Evolutionary conservation across 2,113 vertebrate species (phyloP), one percentile per base, ranked within the genome.

Genomic region (Neofelis nebulosa): DNA sequence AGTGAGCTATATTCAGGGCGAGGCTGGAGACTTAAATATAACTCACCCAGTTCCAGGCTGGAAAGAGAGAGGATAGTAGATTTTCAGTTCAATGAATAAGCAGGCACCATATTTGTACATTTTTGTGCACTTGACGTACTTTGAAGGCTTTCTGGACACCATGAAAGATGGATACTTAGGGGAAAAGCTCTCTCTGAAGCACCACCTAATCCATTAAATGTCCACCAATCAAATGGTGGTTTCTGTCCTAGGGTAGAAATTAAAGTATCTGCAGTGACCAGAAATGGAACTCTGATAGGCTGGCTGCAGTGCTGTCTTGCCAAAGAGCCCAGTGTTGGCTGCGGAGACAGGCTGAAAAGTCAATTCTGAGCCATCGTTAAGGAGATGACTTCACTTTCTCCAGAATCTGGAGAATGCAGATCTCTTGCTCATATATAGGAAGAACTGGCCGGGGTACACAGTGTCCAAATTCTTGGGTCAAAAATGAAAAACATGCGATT

Each of bases 181-280:
- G 29, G 12, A 65, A 69, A 89, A 33, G 0, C 78, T 57, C 3
- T 74, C 89, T 69, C 36, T 69, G 74, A 97, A 84, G 36, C 41
- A 79, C 15, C 50, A 79, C 15, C 5, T 36, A 82, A 45, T 68
- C 19, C 19, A 89, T 76, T 88, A 94, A 95, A 69, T 92, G n/a
- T 25, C 65, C 50, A 69, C 18, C 63, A 80, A 38, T 84, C 15
- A 71, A 91, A 55, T 79, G 78, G 23, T 85, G 10, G 41, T 45
- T 84, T 95, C 91, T 96, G 55, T 91, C 63, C 31, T 87, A 57
- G 23, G 79, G 82, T 38, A 74, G 79, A 95, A 96, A 95, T 90
- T 29, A 79, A 96, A 96, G 87, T 92, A 38, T 73, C 57, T 90
- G 31, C 15, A 36, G 38, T 85, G 50, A 61, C 80, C 69, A 57